These are phyloP conservation scores for Mola mola DNA, from an alignment of 2,113 vertebrate genomes.

Conservation along the genomic window DNA sequence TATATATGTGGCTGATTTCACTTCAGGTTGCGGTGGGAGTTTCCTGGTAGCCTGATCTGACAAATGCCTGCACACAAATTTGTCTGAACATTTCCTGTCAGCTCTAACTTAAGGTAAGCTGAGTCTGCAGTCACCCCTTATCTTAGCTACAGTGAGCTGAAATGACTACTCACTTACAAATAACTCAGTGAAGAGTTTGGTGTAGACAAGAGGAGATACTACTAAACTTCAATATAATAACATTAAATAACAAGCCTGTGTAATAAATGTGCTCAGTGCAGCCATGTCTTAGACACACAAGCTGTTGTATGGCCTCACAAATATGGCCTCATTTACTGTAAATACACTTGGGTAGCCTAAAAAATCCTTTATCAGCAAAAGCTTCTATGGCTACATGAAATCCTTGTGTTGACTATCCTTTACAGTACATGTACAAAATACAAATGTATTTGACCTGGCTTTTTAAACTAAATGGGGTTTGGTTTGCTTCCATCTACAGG, in stretches of 20 bases:
- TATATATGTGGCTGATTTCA: conserved; percentile 61
- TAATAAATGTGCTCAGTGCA: too few relatives aligned
- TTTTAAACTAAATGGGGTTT: neutral
- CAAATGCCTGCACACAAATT: conserved; percentile 54
- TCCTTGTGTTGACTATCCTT: too few relatives aligned
- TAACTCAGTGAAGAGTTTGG: too few relatives aligned
- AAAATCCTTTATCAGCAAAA: neutral
- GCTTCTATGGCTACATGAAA: neutral
- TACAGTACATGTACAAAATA: too few relatives aligned
- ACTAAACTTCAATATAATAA: too few relatives aligned
- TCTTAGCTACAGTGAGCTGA: conserved; percentile 5
- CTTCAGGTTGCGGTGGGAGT: conserved; percentile 71
- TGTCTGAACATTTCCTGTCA: conserved; percentile 78
- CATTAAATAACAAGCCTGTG: too few relatives aligned
- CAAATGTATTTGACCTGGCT: neutral
- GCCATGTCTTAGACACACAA: conserved; percentile 9
- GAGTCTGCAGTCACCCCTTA: conserved; percentile 12
- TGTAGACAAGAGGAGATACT: too few relatives aligned
- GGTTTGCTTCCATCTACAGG: conserved; percentile 27
- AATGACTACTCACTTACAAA: conserved; percentile 4
- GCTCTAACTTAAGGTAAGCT: conserved; percentile 55
- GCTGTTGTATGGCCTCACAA: conserved; percentile 8
- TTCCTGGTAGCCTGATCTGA: conserved; percentile 69
- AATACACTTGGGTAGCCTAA: conserved; percentile 12
- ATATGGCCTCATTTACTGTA: conserved; percentile 32